Conservation (phyloP, 2,113 vertebrate genomes). For the Diphyllodes magnificus region DNA sequence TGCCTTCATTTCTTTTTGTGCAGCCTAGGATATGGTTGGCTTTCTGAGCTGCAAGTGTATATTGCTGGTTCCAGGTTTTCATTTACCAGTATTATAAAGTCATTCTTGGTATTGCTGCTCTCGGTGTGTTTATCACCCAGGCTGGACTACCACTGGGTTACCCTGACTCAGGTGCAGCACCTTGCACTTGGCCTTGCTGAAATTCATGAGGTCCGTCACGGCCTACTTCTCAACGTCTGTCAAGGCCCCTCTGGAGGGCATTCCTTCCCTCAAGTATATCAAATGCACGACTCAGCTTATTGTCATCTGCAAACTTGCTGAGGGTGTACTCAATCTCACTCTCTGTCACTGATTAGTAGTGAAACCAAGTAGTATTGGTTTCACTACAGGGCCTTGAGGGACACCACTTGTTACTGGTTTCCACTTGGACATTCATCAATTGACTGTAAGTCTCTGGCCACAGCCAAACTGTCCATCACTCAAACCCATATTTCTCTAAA, state of each 20-base stretch:
- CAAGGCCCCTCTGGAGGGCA: background rate
- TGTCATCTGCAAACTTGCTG: background rate
- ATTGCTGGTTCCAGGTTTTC: background rate
- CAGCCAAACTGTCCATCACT: background rate
- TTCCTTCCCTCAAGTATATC: background rate
- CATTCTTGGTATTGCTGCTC: background rate
- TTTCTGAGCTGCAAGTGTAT: background rate
- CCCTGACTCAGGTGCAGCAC: background rate
- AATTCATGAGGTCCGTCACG: background rate
- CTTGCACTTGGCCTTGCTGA: background rate
- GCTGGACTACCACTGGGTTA: background rate
- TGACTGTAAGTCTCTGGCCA: background rate
- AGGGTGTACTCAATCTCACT: too few species aligned
- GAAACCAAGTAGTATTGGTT: background rate
- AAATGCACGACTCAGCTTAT: background rate
- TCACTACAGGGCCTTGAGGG: background rate
- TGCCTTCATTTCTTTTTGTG: background rate
- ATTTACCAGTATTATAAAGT: background rate
- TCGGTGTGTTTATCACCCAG: background rate
- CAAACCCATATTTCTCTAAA: background rate
- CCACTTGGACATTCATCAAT: background rate
- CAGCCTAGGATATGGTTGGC: background rate
- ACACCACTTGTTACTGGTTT: background rate
- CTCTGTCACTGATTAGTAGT: background rate
- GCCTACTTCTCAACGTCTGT: background rate